Base-by-base conservation (phyloP, 1,140 invertebrate genomes). In the Vanessa tameamea region DNA sequence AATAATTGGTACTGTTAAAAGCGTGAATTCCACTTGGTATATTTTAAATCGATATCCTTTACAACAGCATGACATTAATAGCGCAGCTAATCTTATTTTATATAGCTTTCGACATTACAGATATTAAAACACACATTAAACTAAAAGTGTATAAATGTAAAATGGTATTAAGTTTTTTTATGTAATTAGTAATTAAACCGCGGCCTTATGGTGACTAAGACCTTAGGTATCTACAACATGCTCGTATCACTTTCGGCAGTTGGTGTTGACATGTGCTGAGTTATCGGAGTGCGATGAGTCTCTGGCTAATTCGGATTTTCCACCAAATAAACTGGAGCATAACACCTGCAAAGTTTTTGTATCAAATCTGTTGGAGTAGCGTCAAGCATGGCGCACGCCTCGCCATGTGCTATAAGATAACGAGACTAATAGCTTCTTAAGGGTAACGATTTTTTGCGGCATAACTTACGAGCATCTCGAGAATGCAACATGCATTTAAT, bases 201-300 rank as follows among this genome's bases (percentile, higher is more conserved):
- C 37, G 8, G 9, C 7, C 37, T 0, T 43, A 43, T 43, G 37
- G 37, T 43, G 9, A 43, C 9, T 43, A 43, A 43, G 26, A 13
- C 12, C 47, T 48, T 6, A 15, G 53, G 12, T 9, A 57, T 23
- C 20, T 23, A 57, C 53, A 23, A 13, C 8, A 16, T 57, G 20
- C 23, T 23, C 1, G 12, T 13, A 12, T 57, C 9, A 23, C 23
- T 57, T 23, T 26, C 20, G 78, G 75, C 76, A 78, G 78, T 59
- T 80, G 80, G 69, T 77, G 79, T 84, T 86, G 83, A 84, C 87
- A 89, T 87, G 80, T 88, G 84, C 80, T 82, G 31, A 77, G 77
- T 79, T 78, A 83, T 61, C 71, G 78, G 9, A 57, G 53, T 13
- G 53, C 53, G n/a, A 11, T 55, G 51, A 16, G 20, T 55, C 50